A percentile compares a stretch with the other conserved stretches of the same genome.
phyloP scores from a whole-genome alignment of 1,140 invertebrate genomes.

The Magallana gigas region DNA sequence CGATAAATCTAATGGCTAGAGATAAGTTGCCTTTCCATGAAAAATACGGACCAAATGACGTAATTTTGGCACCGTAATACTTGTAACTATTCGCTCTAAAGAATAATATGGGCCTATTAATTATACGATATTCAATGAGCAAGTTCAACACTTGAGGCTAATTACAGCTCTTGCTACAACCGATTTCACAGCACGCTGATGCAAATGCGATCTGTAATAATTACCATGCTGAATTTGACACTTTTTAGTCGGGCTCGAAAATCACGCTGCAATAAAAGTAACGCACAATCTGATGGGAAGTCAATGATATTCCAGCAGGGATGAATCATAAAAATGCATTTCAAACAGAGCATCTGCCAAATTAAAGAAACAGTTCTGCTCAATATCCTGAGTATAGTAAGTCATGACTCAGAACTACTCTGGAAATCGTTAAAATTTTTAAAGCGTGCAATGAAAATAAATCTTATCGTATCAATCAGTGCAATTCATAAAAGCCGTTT shows the following conservation, averaged over 20 bases:
- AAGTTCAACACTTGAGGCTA: not conserved
- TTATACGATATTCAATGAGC: not conserved
- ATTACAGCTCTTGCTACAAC: not conserved
- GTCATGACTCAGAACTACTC: not conserved
- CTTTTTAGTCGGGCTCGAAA: conserved; percentile 7
- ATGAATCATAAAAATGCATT: not conserved
- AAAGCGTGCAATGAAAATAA: not conserved
- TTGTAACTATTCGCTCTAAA: too few relatives aligned
- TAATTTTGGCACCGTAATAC: too few relatives aligned
- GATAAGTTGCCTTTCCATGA: too few relatives aligned
- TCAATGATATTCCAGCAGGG: not conserved
- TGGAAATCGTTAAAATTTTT: conserved; percentile 1
- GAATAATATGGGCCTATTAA: too few relatives aligned
- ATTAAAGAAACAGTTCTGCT: conserved; percentile 10
- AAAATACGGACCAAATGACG: too few relatives aligned
- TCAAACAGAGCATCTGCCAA: conserved; percentile 4
- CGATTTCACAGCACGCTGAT: not conserved
- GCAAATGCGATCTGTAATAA: not conserved
- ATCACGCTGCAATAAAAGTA: not conserved
- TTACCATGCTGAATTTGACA: not conserved
- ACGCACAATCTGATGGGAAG: not conserved
- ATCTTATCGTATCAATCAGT: not conserved
- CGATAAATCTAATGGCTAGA: too few relatives aligned
- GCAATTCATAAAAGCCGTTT: not conserved
- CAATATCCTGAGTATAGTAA: not conserved